Conservation (phyloP, 1,140 invertebrate genomes). For the Hypsibius dujardini region DNA sequence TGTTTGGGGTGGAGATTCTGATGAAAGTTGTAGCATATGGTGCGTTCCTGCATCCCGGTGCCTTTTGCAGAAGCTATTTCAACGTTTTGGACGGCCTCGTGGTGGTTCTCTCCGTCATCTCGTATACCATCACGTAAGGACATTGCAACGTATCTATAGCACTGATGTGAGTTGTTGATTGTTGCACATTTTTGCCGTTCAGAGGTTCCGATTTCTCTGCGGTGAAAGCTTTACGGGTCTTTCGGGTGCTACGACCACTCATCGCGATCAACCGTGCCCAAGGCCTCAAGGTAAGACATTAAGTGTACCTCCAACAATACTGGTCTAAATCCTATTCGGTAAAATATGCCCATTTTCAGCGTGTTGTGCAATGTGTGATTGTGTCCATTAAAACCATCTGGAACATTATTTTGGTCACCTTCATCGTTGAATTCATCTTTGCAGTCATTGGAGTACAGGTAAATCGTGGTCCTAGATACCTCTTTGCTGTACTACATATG, state of each 20-base stretch:
- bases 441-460: conserved; percentile 67
- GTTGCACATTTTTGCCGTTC: not conserved
- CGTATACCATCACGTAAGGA: conserved; percentile 32
- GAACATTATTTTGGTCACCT: conserved; percentile 91
- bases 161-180: not conserved
- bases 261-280: conserved; percentile 92
- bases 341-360: conserved; percentile 54
- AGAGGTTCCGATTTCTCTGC: conserved; percentile 46
- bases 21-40: conserved; percentile 39
- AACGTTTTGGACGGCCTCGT: conserved; percentile 36
- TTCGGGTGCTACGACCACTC: conserved; percentile 85
- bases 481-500: conserved; percentile 2
- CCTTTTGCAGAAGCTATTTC: conserved; percentile 35
- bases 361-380: conserved; percentile 96
- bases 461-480: not conserved
- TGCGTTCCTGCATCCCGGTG: conserved; percentile 33
- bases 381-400: conserved; percentile 96
- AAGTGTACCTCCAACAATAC: not conserved
- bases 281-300: conserved; percentile 19
- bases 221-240: conserved; percentile 92
- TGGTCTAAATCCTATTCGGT: not conserved
- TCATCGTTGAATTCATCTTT: conserved; percentile 99
- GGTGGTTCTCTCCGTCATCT: conserved; percentile 34
- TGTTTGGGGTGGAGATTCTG: conserved; percentile 39
- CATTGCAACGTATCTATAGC: not conserved